Base-by-base conservation (phyloP, 1,140 invertebrate genomes). In the Drusus annulatus region DNA sequence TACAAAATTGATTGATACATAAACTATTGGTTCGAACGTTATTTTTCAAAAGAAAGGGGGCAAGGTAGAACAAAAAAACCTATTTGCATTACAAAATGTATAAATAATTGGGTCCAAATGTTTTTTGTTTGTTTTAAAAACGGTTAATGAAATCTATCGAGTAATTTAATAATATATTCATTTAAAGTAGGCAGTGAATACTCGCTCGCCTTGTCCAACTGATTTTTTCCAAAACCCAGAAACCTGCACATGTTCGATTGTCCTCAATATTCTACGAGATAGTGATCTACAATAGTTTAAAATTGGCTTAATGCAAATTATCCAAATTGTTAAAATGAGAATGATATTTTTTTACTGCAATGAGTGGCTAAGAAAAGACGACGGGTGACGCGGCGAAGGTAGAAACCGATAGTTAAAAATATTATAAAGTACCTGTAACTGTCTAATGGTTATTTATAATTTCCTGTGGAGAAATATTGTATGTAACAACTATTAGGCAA, bases 151-250 rank as follows among this genome's bases (percentile, higher is more conserved):
- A 74, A 74, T 17, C 58, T 19, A 58, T 31, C 7, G 54, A 36
- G 28, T 74, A 74, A 74, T 74, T 74, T 28, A 74, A 74, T 74
- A 56, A 74, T 58, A 71, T 21, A 56, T 71, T 74, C 31, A 56
- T 25, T 56, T 74, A 31, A 17, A 8, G 31, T 36, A 36, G 6
- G 31, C 7, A 36, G 31, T 36, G 31, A 36, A 36, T 28, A 74
- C 51, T 58, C n/a, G 71, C 10, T 74, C 25, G 17, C 71, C 71
- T 74, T 74, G 71, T 74, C 51, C 15, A 25, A 13, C 31, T 19
- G 68, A 71, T 56, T 74, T 74, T 73, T 74, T 71, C 17, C 10
- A 10, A 23, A 54, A 36, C 31, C 4, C 31, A 36, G 2, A 36
- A 36, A 51, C 71, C 5, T 25, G 68, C 45, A 71, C 36, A 71